These are phyloP conservation scores for Anoplopoma fimbria DNA, from an alignment of 2,113 vertebrate species.

Conservation along the genomic window DNA sequence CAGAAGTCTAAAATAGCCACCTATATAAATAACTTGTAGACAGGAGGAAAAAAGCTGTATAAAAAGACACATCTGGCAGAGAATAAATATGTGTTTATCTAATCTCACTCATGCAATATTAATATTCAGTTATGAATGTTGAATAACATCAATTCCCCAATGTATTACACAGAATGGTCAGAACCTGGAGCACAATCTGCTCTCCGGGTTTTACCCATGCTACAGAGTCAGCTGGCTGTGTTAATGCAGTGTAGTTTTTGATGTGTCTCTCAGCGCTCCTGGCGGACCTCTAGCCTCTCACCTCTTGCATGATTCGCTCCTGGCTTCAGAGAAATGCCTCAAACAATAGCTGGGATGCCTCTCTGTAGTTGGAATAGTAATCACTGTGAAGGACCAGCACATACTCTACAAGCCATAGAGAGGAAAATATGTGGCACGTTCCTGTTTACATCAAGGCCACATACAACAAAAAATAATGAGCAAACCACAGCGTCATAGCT, in stretches of 20 bases:
- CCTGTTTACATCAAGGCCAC: constrained; percentile 12
- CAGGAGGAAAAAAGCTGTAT: background rate
- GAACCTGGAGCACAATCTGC: background rate
- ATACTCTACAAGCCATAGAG: constrained; percentile 25
- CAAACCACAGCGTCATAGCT: background rate
- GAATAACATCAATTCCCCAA: background rate
- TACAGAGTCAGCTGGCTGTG: constrained; percentile 36
- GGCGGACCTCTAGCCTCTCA: constrained; percentile 37
- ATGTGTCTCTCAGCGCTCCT: constrained; percentile 17
- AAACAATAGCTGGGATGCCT: constrained; percentile 42
- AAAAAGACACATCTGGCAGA: background rate
- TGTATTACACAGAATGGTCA: background rate
- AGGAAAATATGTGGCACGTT: constrained; percentile 20
- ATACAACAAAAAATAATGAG: constrained; percentile 12
- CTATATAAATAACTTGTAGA: background rate
- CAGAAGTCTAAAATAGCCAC: background rate
- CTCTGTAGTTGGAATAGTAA: constrained; percentile 52
- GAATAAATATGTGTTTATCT: constrained; percentile 9
- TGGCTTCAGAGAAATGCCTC: constrained; percentile 54
- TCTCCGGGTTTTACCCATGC: background rate
- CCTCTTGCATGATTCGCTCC: constrained; percentile 30
- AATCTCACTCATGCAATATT: background rate
- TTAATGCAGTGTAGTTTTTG: constrained; percentile 42
- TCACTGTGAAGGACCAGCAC: constrained; percentile 39
- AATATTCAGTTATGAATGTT: constrained; percentile 2